A percentile compares a stretch with the other conserved stretches of the same genome.
Conservation (phyloP, 1,140 invertebrate species). For the Diprion similis region DNA sequence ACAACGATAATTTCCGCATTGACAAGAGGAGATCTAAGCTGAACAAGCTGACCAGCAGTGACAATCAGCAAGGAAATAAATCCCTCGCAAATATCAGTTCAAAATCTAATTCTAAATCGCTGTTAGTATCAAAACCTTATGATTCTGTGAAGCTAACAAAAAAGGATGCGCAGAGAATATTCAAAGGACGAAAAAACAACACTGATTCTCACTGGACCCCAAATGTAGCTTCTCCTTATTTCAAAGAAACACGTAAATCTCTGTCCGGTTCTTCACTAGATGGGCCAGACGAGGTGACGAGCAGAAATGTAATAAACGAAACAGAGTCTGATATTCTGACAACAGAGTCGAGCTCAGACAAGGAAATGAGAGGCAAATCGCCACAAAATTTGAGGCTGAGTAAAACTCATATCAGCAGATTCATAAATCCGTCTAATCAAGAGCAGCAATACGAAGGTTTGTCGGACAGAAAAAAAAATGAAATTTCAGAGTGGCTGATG, state of each 20-base stretch:
- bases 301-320: constrained; percentile 24
- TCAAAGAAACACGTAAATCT: background rate
- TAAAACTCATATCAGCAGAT: constrained; percentile 28
- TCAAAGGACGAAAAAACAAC: constrained; percentile 21
- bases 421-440: constrained; percentile 18
- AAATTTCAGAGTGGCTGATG: constrained; percentile 53
- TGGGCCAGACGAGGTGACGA: background rate
- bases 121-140: constrained; percentile 15
- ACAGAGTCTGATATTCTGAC: constrained; percentile 19
- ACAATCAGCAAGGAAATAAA: background rate
- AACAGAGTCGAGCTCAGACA: constrained; percentile 28
- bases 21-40: background rate
- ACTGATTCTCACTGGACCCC: constrained; percentile 13
- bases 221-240: background rate
- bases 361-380: constrained; percentile 22
- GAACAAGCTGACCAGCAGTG: background rate
- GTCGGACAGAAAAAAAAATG: constrained; percentile 45
- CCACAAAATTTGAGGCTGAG: constrained; percentile 14
- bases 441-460: constrained; percentile 26
- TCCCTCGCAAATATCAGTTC: background rate
- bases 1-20: background rate
- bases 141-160: constrained; percentile 22
- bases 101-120: background rate
- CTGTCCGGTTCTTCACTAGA: constrained; percentile 6
- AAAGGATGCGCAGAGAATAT: constrained; percentile 23